Evolutionary conservation across 1,140 invertebrate species (phyloP).

Genomic region (Ostrea denselamellosa): DNA sequence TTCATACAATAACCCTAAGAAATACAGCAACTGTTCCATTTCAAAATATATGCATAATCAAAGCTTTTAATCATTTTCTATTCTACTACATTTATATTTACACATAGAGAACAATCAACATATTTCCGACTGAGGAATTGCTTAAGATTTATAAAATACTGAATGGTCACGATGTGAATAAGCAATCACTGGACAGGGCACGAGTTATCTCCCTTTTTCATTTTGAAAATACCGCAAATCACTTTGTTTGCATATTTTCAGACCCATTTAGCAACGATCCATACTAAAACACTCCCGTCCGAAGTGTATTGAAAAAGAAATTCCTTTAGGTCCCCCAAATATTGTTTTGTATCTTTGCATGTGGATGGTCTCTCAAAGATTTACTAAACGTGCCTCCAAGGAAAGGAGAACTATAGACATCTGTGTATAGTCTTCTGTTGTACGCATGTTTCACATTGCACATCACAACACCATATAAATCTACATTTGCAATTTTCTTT

Average conservation of each 20-base stretch:
- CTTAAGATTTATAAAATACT: not conserved
- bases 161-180: not conserved
- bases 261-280: not conserved
- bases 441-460: constrained; percentile 71
- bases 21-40: not conserved
- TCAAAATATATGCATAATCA: not conserved
- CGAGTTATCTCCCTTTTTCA: not conserved
- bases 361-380: not conserved
- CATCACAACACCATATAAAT: constrained; percentile 76
- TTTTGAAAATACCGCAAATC: not conserved
- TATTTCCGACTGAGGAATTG: not conserved
- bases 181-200: not conserved
- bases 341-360: not conserved
- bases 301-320: not conserved
- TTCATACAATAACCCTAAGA: not conserved
- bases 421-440: constrained; percentile 64
- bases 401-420: constrained; percentile 59
- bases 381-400: not conserved
- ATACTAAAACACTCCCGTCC: not conserved
- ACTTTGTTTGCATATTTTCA: not conserved
- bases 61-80: not conserved
- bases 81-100: not conserved
- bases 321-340: not conserved
- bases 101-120: not conserved
- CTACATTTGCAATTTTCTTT: constrained; percentile 72